A percentile compares a stretch with the other conserved stretches of the same genome.
Evolutionary conservation across 2,797 vertebrate species (phyloP).

Genomic region (Corythornis leucogaster): DNA sequence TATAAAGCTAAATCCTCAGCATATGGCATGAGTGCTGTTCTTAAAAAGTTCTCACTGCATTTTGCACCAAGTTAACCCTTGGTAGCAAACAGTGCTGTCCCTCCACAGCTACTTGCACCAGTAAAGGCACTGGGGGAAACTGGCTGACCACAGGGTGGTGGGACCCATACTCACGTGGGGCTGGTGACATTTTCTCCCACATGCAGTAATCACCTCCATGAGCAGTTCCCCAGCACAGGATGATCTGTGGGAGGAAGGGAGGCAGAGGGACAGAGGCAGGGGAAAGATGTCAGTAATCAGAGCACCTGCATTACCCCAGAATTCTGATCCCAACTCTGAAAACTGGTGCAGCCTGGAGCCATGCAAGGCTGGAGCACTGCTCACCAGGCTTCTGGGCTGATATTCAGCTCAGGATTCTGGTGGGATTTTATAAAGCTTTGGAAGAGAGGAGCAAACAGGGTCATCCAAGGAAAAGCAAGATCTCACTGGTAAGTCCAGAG

Average conservation of each 20-base stretch:
- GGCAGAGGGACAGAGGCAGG: neutral
- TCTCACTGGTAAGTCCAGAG: neutral
- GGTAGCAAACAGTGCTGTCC: neutral
- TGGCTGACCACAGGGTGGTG: neutral
- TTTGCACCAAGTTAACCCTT: slow-evolving; percentile 11
- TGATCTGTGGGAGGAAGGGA: neutral
- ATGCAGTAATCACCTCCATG: fast-evolving
- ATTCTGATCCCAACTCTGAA: neutral
- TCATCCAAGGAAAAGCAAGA: neutral
- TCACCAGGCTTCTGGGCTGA: fast-evolving
- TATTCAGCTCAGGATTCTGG: neutral
- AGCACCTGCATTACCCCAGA: neutral
- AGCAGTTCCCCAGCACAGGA: fast-evolving
- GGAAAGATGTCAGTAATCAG: neutral
- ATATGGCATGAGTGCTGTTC: slow-evolving; percentile 23
- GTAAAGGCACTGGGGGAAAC: neutral
- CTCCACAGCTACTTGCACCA: fast-evolving
- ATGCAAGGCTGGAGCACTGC: neutral
- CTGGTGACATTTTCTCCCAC: neutral
- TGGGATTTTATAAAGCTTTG: neutral
- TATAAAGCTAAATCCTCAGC: slow-evolving; percentile 57
- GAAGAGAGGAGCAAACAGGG: neutral
- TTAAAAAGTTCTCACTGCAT: neutral
- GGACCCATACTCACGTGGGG: fast-evolving
- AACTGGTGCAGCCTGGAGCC: neutral